Percentiles rank a stretch among this genome's conserved stretches.
phyloP scores from a whole-genome alignment of 2,797 vertebrate genomes.

The Aphelocoma californica region DNA sequence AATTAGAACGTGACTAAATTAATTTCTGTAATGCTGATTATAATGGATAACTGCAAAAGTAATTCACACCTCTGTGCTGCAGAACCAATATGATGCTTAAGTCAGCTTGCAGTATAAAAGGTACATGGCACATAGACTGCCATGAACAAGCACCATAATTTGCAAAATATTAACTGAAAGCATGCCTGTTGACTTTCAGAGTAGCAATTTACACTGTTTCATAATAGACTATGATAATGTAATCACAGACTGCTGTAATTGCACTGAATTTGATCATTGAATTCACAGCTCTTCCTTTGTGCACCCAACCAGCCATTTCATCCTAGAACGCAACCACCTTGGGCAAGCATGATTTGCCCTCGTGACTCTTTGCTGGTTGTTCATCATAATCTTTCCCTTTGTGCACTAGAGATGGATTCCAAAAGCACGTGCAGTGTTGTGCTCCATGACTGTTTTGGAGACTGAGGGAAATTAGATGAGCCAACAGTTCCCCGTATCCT shows the following conservation, averaged over 20 bases:
- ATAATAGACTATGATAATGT: not conserved
- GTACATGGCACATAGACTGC: not conserved
- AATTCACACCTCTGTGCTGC: not conserved
- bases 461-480: not conserved
- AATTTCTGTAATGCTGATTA: not conserved
- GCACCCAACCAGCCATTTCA: not conserved
- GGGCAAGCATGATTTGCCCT: not conserved
- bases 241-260: not conserved
- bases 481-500: not conserved
- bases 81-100: not conserved
- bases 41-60: not conserved
- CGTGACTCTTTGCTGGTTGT: not conserved
- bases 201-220: not conserved
- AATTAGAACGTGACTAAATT: not conserved
- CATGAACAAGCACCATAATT: not conserved
- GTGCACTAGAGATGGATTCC: not conserved
- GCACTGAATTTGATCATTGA: not conserved
- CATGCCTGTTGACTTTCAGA: not conserved
- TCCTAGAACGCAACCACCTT: not conserved
- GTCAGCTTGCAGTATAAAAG: not conserved
- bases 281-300: not conserved
- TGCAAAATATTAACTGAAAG: not conserved
- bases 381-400: not conserved
- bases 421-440: not conserved
- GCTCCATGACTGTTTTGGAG: not conserved